These are phyloP conservation scores for Cheilosia soror DNA, from an alignment of 2,888 invertebrate genomes.

Conservation along the genomic window DNA sequence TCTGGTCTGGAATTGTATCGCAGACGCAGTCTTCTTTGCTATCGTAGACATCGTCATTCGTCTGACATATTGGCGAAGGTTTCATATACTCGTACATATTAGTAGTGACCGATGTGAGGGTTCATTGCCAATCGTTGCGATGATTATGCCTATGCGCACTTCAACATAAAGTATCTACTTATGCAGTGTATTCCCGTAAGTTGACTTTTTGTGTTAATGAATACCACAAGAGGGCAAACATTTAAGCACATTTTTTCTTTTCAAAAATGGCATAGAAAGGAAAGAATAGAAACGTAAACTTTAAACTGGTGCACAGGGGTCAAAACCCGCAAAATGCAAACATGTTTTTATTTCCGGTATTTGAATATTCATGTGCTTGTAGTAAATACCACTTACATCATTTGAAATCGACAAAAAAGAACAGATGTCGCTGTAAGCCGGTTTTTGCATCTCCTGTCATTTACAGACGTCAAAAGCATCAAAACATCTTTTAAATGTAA, in stretches of 20 bases:
- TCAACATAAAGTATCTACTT: slow-evolving; percentile 10
- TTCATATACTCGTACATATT: neutral
- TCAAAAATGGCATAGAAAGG: neutral
- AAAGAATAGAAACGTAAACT: neutral
- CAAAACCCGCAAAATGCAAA: too few species aligned
- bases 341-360: too few species aligned
- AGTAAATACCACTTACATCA: too few species aligned
- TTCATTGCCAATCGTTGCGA: slow-evolving; percentile 49
- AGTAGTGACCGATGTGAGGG: slow-evolving; percentile 54
- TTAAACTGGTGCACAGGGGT: too few species aligned
- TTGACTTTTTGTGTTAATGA: slow-evolving; percentile 23
- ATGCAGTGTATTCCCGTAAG: neutral
- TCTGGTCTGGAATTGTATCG: slow-evolving; percentile 66
- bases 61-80: slow-evolving; percentile 34
- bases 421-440: too few species aligned
- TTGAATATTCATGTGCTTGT: too few species aligned
- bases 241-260: slow-evolving; percentile 8
- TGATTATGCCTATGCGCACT: slow-evolving; percentile 26
- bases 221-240: slow-evolving; percentile 1
- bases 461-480: too few species aligned
- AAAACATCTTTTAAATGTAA: too few species aligned
- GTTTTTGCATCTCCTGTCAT: too few species aligned
- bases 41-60: slow-evolving; percentile 31
- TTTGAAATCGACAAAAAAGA: too few species aligned
- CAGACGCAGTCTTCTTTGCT: slow-evolving; percentile 45